Evolutionary conservation across 2,113 vertebrate genomes (phyloP), one percentile per base, ranked within the genome.

Genomic region (Triplophysa dalaica): DNA sequence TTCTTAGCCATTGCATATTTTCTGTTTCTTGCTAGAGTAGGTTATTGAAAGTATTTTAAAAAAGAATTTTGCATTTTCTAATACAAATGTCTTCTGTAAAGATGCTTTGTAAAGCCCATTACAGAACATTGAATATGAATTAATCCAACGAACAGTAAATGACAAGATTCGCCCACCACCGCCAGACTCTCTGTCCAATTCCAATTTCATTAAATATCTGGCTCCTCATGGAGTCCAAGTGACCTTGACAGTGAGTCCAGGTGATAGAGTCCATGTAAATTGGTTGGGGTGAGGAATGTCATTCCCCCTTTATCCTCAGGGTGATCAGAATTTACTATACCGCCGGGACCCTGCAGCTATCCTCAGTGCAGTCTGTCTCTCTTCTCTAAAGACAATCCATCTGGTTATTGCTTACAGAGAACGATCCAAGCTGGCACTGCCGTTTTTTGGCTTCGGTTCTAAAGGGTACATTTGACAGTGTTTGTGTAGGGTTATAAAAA

Each of bases 401-500:
- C 75, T 77, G 75, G 43, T 77, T 65, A 38, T 65, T 77, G 75
- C 75, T 64, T 65, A 38, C 48, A 54, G 62, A 77, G 45, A 54
- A 26, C 4, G 17, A 65, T 77, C 62, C 75, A 77, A 77, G 75
- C 75, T 77, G 75, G 75, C 75, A 77, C 7, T 7, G 24, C 26
- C 19, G 3, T 13, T 77, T 26, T 26, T 29, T 75, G 73, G 73
- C 73, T 50, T 21, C 4, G 10, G 22, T 16, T 45, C 73, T 10
- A 29, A 75, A 63, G 45, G 62, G 26, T 62, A 66, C 75, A 65
- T 33, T 50, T 26, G 38, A 52, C 62, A 65, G 62, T 77, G 75
- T 66, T 65, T 77, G 62, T 77, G 75, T 14, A 66, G 61, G 24
- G 24, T 50, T 77, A 45, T 77, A 77, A 77, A 77, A 77, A 65